phyloP scores from a whole-genome alignment of 2,888 invertebrate genomes.

The Augochlorella aurata region DNA sequence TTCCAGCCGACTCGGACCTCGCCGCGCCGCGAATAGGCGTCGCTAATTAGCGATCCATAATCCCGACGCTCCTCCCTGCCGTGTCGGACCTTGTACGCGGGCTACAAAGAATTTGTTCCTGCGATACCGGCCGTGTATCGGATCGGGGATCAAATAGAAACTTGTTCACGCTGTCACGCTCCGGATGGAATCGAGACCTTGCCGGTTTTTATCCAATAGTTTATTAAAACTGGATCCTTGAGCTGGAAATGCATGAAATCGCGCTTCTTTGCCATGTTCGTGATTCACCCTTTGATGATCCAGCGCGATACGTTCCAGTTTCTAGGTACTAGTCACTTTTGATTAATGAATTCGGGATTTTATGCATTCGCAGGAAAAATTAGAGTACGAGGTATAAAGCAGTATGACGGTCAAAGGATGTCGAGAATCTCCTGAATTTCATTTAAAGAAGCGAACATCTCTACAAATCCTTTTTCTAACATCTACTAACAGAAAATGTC shows the following conservation, averaged over 20 bases:
- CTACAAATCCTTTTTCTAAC: too few relatives aligned
- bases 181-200: background rate
- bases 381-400: too few relatives aligned
- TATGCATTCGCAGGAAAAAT: too few relatives aligned
- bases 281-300: background rate
- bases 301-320: background rate
- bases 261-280: background rate
- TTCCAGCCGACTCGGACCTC: conserved; percentile 3
- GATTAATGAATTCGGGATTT: too few relatives aligned
- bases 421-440: too few relatives aligned
- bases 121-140: background rate
- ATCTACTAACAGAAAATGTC: too few relatives aligned
- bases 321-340: too few relatives aligned
- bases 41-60: conserved; percentile 53
- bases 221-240: background rate
- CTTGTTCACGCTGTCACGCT: background rate
- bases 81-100: background rate
- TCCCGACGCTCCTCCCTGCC: background rate
- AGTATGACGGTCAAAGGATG: too few relatives aligned
- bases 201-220: background rate
- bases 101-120: background rate
- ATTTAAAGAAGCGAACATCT: too few relatives aligned
- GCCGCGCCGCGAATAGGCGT: conserved; percentile 18
- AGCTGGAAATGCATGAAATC: background rate
- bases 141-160: conserved; percentile 6